A percentile compares a stretch with the other conserved stretches of the same genome.
phyloP scores from a whole-genome alignment of 2,888 invertebrate genomes.

The Pseudeuparius sepicola region DNA sequence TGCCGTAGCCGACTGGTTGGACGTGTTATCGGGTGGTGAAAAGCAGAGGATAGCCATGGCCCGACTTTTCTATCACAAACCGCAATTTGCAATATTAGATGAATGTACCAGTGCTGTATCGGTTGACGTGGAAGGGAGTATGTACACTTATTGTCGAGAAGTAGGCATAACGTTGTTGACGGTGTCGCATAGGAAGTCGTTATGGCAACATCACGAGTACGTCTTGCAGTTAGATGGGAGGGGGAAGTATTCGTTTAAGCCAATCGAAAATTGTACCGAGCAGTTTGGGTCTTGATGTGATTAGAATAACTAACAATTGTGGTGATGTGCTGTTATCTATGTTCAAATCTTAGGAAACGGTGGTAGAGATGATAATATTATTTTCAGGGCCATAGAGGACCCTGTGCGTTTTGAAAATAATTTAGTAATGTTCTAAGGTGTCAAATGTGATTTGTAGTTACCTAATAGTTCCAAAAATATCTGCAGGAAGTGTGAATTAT shows the following conservation, averaged over 20 bases:
- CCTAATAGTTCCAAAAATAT: too few species aligned
- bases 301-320: too few species aligned
- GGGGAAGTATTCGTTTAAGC: conserved; percentile 77
- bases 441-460: too few species aligned
- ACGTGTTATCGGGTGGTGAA: conserved; percentile 95
- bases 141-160: conserved; percentile 90
- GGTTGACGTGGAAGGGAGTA: conserved; percentile 94
- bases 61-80: conserved; percentile 90
- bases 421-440: too few species aligned
- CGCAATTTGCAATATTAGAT: conserved; percentile 97
- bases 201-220: conserved; percentile 97
- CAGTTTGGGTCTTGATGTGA: conserved; percentile 94
- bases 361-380: too few species aligned
- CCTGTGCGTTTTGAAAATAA: too few species aligned
- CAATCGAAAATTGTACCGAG: conserved; percentile 75
- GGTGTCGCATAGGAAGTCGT: conserved; percentile 91
- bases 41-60: conserved; percentile 99
- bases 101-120: conserved; percentile 99
- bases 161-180: conserved; percentile 89
- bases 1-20: conserved; percentile 96
- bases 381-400: too few species aligned
- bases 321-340: too few species aligned
- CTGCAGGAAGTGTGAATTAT: too few species aligned
- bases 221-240: conserved; percentile 94
- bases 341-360: too few species aligned